Conservation (phyloP, 2,888 invertebrate species). For the Plagiodera versicolora region DNA sequence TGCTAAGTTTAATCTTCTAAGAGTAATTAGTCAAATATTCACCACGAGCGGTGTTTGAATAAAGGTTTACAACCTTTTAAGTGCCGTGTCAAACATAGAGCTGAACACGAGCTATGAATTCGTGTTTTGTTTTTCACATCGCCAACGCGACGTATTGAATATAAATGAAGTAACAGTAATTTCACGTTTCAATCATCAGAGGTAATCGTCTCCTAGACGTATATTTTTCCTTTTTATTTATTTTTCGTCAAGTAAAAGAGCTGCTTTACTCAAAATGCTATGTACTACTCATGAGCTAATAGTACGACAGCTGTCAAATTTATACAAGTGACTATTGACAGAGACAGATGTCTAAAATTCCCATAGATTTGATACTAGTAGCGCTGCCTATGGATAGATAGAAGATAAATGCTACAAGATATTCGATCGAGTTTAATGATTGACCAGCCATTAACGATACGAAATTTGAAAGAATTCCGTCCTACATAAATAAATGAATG, state of each 20-base stretch:
- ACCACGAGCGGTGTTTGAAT: not conserved
- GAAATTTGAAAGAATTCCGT: not conserved
- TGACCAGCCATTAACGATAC: not conserved
- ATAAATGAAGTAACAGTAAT: conserved; percentile 4
- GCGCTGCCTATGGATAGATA: no score
- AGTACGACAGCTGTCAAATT: no score
- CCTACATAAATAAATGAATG: not conserved
- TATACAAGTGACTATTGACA: no score
- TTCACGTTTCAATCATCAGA: not conserved
- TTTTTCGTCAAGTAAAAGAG: no score
- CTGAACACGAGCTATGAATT: conserved; percentile 1
- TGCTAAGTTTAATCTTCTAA: no score
- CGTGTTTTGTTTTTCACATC: not conserved
- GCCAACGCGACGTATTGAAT: not conserved
- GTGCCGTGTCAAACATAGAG: not conserved
- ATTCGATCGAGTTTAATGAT: not conserved
- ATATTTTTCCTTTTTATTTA: no score
- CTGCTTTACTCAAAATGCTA: no score
- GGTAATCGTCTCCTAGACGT: not conserved
- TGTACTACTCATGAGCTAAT: no score
- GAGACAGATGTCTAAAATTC: no score
- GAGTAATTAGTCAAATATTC: not conserved
- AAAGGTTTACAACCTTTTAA: conserved; percentile 9
- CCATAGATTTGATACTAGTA: no score
- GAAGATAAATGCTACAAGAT: no score